A percentile compares a stretch with the other conserved stretches of the same genome.
These are phyloP conservation scores for Parapristionchus giblindavisi DNA, from an alignment of 2,888 invertebrate genomes.

Conservation along the genomic window DNA sequence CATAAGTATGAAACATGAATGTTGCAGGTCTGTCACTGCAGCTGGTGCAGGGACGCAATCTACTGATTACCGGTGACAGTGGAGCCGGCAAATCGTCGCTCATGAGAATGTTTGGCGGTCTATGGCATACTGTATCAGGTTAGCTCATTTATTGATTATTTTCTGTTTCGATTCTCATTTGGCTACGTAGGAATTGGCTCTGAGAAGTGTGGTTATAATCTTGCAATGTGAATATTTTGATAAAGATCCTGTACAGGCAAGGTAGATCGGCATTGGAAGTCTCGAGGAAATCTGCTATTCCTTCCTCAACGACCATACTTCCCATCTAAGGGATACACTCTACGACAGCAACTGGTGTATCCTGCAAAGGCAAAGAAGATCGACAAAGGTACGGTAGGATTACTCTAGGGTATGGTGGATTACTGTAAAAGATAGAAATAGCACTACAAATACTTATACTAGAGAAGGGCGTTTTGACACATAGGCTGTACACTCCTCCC, in stretches of 20 bases:
- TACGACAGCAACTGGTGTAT: conserved; percentile 73
- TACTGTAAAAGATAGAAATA: no score
- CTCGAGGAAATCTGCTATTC: conserved; percentile 71
- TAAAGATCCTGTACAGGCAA: conserved; percentile 48
- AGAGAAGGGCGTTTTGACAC: no score
- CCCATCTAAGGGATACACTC: conserved; percentile 72
- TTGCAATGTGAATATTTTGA: neutral
- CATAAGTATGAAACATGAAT: neutral
- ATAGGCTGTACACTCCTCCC: no score
- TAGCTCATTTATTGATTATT: neutral
- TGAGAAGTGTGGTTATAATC: neutral
- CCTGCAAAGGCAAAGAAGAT: conserved; percentile 64
- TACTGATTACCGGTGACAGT: conserved; percentile 92
- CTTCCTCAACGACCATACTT: conserved; percentile 75
- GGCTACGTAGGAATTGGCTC: neutral
- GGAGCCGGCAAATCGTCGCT: conserved; percentile 91
- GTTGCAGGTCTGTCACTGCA: conserved; percentile 72
- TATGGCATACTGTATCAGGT: conserved; percentile 83
- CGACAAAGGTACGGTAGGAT: conserved; percentile 49
- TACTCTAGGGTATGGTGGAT: no score
- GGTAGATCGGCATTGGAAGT: conserved; percentile 63
- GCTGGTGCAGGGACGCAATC: conserved; percentile 71
- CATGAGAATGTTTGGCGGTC: conserved; percentile 88
- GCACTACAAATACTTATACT: no score
- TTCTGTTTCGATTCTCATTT: neutral